Evolutionary conservation across 2,797 vertebrate genomes (phyloP).

Genomic region (Halcyon chelicuti): DNA sequence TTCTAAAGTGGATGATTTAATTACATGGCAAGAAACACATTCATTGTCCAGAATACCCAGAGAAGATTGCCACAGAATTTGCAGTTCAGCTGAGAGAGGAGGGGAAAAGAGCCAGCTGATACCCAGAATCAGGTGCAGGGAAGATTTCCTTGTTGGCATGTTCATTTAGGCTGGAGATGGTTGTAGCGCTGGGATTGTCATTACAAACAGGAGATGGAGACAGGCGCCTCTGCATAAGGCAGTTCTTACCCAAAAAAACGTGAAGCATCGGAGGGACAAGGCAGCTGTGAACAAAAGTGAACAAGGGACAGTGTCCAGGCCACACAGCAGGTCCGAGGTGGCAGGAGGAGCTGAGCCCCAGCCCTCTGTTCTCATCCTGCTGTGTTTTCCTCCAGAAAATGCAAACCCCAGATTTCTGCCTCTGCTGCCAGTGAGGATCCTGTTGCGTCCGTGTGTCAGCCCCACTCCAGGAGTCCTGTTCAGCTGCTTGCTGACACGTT

Average conservation of each 20-base stretch:
- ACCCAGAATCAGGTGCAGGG: background rate
- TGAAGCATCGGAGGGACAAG: background rate
- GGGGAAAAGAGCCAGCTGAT: background rate
- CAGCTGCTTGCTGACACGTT: background rate
- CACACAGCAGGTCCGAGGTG: background rate
- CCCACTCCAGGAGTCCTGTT: background rate
- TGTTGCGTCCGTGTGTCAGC: background rate
- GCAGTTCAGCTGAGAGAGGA: background rate
- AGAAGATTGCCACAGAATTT: background rate
- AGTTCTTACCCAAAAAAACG: background rate
- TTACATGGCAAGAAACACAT: constrained; percentile 51
- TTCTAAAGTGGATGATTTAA: constrained; percentile 65
- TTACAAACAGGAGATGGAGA: background rate
- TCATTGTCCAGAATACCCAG: constrained; percentile 58
- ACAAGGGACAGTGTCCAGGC: background rate
- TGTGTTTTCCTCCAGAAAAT: background rate
- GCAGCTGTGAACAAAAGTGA: accelerated
- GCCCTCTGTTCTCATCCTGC: background rate
- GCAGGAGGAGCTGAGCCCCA: background rate
- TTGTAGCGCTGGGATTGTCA: background rate
- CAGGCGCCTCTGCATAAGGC: accelerated
- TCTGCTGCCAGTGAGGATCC: background rate
- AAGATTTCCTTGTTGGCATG: background rate
- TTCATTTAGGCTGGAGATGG: background rate
- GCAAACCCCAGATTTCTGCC: background rate